Evolutionary conservation across 2,797 vertebrate genomes (phyloP).

Genomic region (Amazona ochrocephala): DNA sequence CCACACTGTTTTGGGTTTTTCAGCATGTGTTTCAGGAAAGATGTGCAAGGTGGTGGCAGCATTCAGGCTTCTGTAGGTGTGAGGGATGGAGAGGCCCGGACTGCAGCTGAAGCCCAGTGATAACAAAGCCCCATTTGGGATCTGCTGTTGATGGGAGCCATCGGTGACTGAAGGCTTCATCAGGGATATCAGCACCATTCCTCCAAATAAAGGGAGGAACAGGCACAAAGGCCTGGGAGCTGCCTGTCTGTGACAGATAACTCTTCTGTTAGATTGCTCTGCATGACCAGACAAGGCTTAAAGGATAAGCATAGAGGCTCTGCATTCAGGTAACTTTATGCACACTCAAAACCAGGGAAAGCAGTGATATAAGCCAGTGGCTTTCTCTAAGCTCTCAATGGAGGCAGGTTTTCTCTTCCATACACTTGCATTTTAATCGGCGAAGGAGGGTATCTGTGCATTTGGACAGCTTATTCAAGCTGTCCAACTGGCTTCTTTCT

Average conservation of each 20-base stretch:
- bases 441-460: neutral
- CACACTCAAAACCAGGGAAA: neutral
- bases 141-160: neutral
- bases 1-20: neutral
- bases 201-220: neutral
- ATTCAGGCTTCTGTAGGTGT: neutral
- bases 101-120: neutral
- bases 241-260: constrained; percentile 23
- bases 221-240: neutral
- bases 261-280: neutral
- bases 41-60: fast-evolving
- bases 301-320: neutral
- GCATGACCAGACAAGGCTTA: neutral
- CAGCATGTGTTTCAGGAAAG: neutral
- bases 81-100: neutral
- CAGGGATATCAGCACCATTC: neutral
- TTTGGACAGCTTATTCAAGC: neutral
- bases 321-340: neutral
- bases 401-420: neutral
- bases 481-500: neutral
- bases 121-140: neutral
- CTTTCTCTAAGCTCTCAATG: neutral
- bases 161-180: neutral
- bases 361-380: neutral
- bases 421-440: neutral